Percentiles rank a stretch among this genome's conserved stretches.
Conservation (phyloP, 2,113 vertebrate species). For the Oncorhynchus clarkii region DNA sequence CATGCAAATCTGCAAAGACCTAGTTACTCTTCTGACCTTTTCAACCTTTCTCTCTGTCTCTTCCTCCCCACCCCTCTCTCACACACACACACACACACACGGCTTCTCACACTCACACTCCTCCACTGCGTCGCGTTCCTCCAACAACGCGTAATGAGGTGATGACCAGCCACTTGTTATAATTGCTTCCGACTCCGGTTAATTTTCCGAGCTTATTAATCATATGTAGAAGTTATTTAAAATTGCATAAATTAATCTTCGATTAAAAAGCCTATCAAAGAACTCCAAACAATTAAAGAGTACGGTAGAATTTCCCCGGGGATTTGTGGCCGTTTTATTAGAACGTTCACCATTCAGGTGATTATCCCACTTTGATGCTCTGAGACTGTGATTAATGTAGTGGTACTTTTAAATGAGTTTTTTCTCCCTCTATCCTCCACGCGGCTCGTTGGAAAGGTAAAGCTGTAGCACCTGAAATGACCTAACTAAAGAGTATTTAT, state of each 20-base stretch:
- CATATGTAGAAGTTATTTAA: constrained; percentile 99
- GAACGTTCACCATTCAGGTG: constrained; percentile 92
- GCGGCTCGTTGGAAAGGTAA: constrained; percentile 69
- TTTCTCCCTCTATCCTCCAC: constrained; percentile 66
- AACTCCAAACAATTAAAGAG: constrained; percentile 98
- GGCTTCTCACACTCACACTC: constrained; percentile 13
- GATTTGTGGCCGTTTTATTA: constrained; percentile 87
- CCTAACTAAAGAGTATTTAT: constrained; percentile 75
- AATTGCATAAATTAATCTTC: constrained; percentile 99
- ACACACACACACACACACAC: constrained; percentile 50
- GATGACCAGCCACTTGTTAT: constrained; percentile 97
- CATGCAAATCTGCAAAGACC: constrained; percentile 84
- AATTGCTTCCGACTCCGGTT: constrained; percentile 99
- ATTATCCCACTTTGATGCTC: constrained; percentile 92
- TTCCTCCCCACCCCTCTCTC: constrained; percentile 44
- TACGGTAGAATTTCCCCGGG: constrained; percentile 97
- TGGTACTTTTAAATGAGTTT: constrained; percentile 88
- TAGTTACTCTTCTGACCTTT: constrained; percentile 78
- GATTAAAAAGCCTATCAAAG: constrained; percentile 98
- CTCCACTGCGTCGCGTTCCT: constrained; percentile 69
- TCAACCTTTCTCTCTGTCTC: constrained; percentile 69
- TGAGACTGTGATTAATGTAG: constrained; percentile 94
- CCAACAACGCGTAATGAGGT: constrained; percentile 93
- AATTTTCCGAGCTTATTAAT: constrained; percentile 99
- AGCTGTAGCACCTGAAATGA: constrained; percentile 83